Evolutionary conservation across 1,140 invertebrate genomes (phyloP).

Genomic region (Macrostomum lignano): DNA sequence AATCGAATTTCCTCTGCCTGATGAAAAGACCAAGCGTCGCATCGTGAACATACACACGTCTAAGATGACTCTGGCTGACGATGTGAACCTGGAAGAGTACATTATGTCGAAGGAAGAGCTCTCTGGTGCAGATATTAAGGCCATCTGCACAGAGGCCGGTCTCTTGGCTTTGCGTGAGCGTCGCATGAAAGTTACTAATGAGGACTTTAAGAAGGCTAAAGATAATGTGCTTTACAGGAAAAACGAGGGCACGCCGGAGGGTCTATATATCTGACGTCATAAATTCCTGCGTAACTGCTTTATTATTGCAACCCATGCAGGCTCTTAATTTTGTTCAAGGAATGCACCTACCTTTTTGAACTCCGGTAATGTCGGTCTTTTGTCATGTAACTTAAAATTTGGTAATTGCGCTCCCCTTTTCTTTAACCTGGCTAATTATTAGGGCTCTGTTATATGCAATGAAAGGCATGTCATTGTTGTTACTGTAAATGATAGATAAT

Average conservation of each 20-base stretch:
- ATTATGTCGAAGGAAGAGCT: slow-evolving; percentile 98
- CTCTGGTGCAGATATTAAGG: slow-evolving; percentile 59
- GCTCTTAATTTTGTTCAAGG: too few species aligned
- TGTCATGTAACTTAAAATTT: too few species aligned
- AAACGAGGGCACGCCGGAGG: slow-evolving; percentile 94
- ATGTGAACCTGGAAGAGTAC: slow-evolving; percentile 86
- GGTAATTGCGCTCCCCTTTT: too few species aligned
- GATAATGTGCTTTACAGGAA: slow-evolving; percentile 95
- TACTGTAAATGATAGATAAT: too few species aligned
- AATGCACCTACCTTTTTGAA: too few species aligned
- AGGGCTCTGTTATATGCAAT: too few species aligned
- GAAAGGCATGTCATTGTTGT: too few species aligned
- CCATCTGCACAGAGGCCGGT: slow-evolving; percentile 98
- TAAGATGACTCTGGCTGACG: slow-evolving; percentile 78
- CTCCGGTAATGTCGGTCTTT: too few species aligned
- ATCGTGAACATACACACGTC: slow-evolving; percentile 96
- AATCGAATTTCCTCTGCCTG: slow-evolving; percentile 93
- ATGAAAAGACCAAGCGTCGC: slow-evolving; percentile 88
- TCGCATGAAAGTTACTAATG: slow-evolving; percentile 95
- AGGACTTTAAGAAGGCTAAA: slow-evolving; percentile 96
- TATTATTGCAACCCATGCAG: too few species aligned
- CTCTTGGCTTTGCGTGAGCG: slow-evolving; percentile 81
- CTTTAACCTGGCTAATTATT: too few species aligned
- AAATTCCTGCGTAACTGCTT: too few species aligned
- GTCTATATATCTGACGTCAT: slow-evolving; percentile 85